Evolutionary conservation across 2,797 vertebrate genomes (phyloP).

Genomic region (Phyllotis vaccarum): DNA sequence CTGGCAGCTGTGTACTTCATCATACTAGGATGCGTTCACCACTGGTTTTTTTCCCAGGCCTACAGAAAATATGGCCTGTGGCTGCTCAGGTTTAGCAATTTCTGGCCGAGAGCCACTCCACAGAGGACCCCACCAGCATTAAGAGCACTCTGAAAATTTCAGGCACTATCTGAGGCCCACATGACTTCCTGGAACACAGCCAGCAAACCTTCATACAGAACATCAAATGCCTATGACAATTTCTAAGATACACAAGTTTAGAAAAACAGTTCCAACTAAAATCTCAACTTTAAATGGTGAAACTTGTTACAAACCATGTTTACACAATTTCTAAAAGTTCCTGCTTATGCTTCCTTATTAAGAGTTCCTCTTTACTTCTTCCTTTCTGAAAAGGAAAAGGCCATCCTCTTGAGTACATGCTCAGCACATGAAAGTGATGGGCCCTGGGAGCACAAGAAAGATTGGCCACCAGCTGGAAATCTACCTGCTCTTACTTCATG

Average conservation of each 20-base stretch:
- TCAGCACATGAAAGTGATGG: conserved; percentile 80
- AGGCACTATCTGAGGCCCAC: neutral
- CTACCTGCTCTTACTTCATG: conserved; percentile 77
- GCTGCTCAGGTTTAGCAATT: neutral
- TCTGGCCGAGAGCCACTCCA: neutral
- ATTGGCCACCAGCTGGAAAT: conserved; percentile 55
- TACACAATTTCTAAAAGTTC: conserved; percentile 80
- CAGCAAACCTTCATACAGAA: neutral
- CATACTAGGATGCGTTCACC: fast-evolving
- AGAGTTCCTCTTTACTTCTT: conserved; percentile 84
- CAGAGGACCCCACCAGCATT: neutral
- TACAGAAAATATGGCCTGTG: neutral
- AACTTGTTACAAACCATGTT: conserved; percentile 62
- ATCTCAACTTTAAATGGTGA: conserved; percentile 59
- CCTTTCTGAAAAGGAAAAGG: conserved; percentile 56
- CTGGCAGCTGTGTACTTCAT: neutral
- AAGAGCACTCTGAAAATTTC: neutral
- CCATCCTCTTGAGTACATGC: conserved; percentile 50
- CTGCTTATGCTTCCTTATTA: conserved; percentile 70
- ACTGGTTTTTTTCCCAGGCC: neutral
- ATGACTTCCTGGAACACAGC: neutral
- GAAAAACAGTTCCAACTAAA: conserved; percentile 21
- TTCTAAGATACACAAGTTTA: neutral
- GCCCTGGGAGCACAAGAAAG: conserved; percentile 21
- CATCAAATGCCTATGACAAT: neutral